Conservation (phyloP, 2,113 vertebrate genomes). For the Oncorhynchus kisutch region DNA sequence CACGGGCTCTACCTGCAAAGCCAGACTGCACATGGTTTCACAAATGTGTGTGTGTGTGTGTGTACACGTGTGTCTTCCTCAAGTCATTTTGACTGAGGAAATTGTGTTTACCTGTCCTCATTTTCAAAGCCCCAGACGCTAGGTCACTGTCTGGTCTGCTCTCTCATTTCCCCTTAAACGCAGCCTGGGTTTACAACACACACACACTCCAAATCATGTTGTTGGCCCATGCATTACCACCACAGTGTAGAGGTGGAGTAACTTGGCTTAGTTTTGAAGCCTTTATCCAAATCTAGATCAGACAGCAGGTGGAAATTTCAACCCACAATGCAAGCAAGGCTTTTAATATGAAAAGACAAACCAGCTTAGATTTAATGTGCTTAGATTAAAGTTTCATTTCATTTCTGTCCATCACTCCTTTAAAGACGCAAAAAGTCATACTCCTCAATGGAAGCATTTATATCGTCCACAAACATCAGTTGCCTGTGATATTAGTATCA, state of each 20-base stretch:
- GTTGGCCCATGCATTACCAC: background rate
- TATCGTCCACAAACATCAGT: no score
- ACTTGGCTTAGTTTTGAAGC: no score
- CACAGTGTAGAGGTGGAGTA: background rate
- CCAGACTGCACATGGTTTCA: background rate
- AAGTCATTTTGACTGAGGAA: conserved; percentile 10
- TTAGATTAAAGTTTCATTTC: no score
- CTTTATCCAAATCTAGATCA: no score
- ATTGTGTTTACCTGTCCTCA: conserved; percentile 22
- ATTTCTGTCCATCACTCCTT: no score
- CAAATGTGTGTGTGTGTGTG: background rate
- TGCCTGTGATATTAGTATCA: no score
- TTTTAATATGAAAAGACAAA: no score
- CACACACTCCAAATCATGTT: background rate
- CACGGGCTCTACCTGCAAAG: background rate
- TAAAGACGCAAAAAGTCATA: no score
- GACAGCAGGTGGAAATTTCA: no score
- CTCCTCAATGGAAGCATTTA: no score
- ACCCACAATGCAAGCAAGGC: no score
- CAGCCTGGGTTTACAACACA: background rate
- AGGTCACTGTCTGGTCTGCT: conserved; percentile 20
- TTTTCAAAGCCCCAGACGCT: conserved; percentile 11
- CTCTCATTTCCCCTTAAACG: conserved; percentile 23
- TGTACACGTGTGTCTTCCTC: background rate
- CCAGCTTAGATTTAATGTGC: no score